Evolutionary conservation across 2,113 vertebrate species (phyloP).

Genomic region (Microtus montanus): DNA sequence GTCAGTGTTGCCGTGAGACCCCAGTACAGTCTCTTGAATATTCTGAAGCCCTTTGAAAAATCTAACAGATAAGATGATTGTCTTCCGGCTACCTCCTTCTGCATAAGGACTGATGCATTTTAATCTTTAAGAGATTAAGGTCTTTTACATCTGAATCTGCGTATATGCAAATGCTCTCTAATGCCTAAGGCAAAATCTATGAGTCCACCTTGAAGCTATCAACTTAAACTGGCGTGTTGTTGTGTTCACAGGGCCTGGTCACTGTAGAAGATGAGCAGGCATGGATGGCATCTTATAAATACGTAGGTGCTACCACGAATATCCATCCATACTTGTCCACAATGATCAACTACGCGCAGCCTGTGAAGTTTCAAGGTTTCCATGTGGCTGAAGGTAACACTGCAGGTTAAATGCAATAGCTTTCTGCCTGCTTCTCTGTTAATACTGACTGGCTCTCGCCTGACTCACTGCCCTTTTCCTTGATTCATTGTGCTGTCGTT

Average conservation of each 20-base stretch:
- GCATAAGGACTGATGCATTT: neutral
- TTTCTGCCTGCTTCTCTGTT: constrained; percentile 72
- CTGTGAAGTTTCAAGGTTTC: constrained; percentile 99
- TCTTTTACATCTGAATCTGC: neutral
- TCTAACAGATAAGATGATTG: neutral
- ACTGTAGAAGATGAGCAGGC: constrained; percentile 96
- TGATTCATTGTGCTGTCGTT: constrained; percentile 71
- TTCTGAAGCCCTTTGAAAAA: constrained; percentile 33
- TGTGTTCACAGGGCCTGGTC: constrained; percentile 88
- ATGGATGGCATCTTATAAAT: constrained; percentile 97
- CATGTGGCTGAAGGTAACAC: constrained; percentile 95
- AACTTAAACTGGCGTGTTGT: constrained; percentile 51
- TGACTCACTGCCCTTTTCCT: neutral
- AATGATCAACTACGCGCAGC: constrained; percentile 99
- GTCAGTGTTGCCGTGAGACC: neutral
- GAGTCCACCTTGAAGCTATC: neutral
- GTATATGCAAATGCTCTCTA: neutral
- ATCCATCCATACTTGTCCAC: constrained; percentile 98
- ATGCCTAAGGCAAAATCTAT: neutral
- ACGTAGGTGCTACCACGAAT: constrained; percentile 98
- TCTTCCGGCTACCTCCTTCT: neutral
- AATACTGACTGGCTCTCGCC: neutral
- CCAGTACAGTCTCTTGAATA: neutral
- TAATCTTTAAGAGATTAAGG: neutral
- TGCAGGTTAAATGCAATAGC: constrained; percentile 79